A percentile compares a stretch with the other conserved stretches of the same genome.
These are phyloP conservation scores for Thripadectes ignobilis DNA, from an alignment of 2,797 vertebrate genomes.

Conservation along the genomic window DNA sequence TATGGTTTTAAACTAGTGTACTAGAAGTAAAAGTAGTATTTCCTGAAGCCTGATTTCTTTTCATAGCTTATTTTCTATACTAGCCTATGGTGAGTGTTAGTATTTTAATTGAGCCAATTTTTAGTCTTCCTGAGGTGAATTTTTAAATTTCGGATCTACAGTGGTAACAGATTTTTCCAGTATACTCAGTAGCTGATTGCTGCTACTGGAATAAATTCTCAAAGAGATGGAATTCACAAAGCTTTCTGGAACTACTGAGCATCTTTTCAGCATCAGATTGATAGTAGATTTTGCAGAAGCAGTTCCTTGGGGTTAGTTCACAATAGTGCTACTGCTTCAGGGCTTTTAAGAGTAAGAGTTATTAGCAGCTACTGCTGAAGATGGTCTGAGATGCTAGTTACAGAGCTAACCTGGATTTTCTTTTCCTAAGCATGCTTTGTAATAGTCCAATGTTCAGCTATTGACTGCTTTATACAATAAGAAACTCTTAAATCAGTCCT, in stretches of 20 bases:
- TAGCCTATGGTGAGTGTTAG: not conserved
- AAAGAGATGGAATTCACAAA: constrained; percentile 48
- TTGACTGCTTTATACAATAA: not conserved
- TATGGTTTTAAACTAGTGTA: not conserved
- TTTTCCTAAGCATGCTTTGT: not conserved
- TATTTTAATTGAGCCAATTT: constrained; percentile 27
- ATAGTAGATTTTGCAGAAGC: constrained; percentile 27
- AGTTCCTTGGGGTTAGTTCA: constrained; percentile 12
- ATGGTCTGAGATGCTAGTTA: not conserved
- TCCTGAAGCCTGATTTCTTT: not conserved
- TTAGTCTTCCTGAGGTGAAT: not conserved
- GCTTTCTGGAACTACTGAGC: not conserved
- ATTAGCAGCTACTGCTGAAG: constrained; percentile 49
- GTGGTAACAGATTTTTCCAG: not conserved
- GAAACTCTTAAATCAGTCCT: constrained; percentile 36
- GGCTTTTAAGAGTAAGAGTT: constrained; percentile 39
- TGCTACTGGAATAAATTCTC: constrained; percentile 39
- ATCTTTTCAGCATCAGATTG: constrained; percentile 23
- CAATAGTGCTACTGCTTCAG: constrained; percentile 12
- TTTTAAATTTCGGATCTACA: not conserved
- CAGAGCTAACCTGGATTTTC: not conserved
- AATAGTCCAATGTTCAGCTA: not conserved
- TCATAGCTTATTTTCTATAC: constrained; percentile 21
- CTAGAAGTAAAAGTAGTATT: not conserved
- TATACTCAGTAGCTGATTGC: not conserved